Base-by-base conservation (phyloP, 1,140 invertebrate species). In the Drosophila jambulina region DNA sequence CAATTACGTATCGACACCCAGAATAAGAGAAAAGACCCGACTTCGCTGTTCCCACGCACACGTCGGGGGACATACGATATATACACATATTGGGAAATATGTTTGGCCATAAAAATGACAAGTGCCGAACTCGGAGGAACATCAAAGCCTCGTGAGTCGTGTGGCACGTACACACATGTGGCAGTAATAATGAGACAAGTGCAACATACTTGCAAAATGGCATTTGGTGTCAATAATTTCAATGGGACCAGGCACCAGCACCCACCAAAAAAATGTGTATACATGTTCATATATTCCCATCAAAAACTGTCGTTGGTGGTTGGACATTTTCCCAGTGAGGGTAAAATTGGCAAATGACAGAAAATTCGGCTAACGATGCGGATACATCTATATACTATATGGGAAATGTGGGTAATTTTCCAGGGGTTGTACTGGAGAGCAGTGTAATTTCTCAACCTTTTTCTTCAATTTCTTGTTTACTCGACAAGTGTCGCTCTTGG, bases 191-290 rank as follows among this genome's bases (percentile, higher is more conserved):
- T 88, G 85, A 90, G 85, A 90, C 85, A 88, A 88, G 85, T 88
- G 85, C 85, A 88, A 88, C 86, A 88, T 88, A 90, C 85, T 88
- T 88, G 85, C 85, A 88, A 90, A 88, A 88, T 85, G 78, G 78
- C 80, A 83, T 87, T 87, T 78, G 63, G 70, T 82, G 84, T 84
- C 85, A 88, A 86, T 85, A 85, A 85, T 85, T 85, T 81, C 75
- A 64, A 70, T 72, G 78, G 23, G 15, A 25, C 38, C 43, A 36
- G 32, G 32, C 12, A 29, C 48, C 57, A 36, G 65, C 54, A 57
- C 19, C 54, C 62, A 34, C 29, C 21, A 62, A 42, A 74, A 65
- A 80, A 58, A 48, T 40, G 61, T 45, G 45, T 53, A 32, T n/a
- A 10, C 6, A n/a, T 49, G 32, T 7, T n/a, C 13, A 45, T 45